Percentiles rank a stretch among this genome's conserved stretches.
These are phyloP conservation scores for Phaonia tiefii DNA, from an alignment of 2,888 invertebrate genomes.

Conservation along the genomic window DNA sequence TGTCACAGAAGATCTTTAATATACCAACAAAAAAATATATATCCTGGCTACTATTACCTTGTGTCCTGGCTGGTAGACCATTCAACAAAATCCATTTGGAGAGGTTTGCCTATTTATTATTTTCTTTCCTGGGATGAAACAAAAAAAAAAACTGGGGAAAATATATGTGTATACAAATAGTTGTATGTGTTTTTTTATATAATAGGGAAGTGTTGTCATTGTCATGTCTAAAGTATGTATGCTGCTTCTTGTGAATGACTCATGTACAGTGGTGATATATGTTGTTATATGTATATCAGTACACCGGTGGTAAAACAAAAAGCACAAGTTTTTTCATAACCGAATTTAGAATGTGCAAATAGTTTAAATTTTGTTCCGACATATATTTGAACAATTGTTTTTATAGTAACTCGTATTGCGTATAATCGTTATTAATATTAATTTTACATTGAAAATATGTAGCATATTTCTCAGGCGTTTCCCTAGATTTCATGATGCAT, in stretches of 20 bases:
- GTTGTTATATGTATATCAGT: neutral
- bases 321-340: too few relatives aligned
- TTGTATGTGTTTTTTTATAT: neutral
- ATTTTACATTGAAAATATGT: neutral
- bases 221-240: constrained; percentile 6
- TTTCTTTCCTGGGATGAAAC: neutral
- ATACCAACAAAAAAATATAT: constrained; percentile 14
- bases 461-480: neutral
- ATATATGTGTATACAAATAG: neutral
- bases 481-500: too few relatives aligned
- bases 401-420: too few relatives aligned
- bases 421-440: neutral
- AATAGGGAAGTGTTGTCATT: neutral
- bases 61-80: constrained; percentile 9
- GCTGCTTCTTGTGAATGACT: constrained; percentile 4
- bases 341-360: too few relatives aligned
- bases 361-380: too few relatives aligned
- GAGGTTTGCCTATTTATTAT: constrained; percentile 37
- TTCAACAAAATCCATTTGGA: constrained; percentile 39
- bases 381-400: too few relatives aligned
- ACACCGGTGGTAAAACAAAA: neutral
- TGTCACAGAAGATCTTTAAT: constrained; percentile 7
- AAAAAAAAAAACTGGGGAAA: neutral
- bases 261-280: neutral
- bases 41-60: constrained; percentile 34